These are phyloP conservation scores for Atta colombica DNA, from an alignment of 1,140 invertebrate species.

Conservation along the genomic window DNA sequence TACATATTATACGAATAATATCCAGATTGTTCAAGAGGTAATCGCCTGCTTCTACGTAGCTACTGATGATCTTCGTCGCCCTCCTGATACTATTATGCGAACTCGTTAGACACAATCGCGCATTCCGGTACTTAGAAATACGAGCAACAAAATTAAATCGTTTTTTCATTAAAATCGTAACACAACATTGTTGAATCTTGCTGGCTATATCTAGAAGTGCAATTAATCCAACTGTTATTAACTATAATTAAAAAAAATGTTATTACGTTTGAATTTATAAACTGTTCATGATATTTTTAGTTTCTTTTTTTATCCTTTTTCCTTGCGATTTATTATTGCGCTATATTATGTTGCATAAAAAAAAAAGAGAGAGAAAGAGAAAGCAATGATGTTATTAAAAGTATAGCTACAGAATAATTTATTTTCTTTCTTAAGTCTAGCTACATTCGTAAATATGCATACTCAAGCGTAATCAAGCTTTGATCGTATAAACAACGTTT, in stretches of 20 bases:
- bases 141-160: conserved; percentile 12
- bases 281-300: neutral
- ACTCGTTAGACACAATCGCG: conserved; percentile 67
- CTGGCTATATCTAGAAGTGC: neutral
- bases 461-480: conserved; percentile 59
- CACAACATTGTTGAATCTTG: neutral
- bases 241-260: neutral
- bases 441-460: conserved; percentile 27
- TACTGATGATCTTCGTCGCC: conserved; percentile 68
- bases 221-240: neutral
- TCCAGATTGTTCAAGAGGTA: conserved; percentile 51
- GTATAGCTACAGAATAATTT: neutral
- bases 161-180: conserved; percentile 8
- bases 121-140: conserved; percentile 20
- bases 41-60: conserved; percentile 71
- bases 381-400: neutral
- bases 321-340: neutral
- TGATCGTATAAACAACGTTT: neutral
- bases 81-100: conserved; percentile 65
- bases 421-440: neutral
- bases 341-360: neutral
- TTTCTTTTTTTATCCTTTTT: neutral
- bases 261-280: conserved; percentile 1
- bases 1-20: conserved; percentile 22
- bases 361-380: neutral